Evolutionary conservation across 2,888 invertebrate genomes (phyloP).

Genomic region (Autographa pulchrina): DNA sequence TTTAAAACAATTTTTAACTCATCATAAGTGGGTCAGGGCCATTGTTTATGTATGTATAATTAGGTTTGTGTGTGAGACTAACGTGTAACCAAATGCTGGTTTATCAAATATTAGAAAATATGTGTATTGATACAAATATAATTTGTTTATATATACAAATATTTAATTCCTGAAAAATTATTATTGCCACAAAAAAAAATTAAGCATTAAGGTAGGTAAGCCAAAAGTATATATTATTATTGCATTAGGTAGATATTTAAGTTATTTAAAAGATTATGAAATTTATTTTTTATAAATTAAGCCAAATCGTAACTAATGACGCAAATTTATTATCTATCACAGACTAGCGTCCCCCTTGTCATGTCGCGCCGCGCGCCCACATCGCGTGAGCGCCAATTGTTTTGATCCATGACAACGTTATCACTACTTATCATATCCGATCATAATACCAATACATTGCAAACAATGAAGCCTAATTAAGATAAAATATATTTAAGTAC

Average conservation of each 20-base stretch:
- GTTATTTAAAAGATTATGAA: not conserved
- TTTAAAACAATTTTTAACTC: not conserved
- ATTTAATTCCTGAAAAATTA: no score
- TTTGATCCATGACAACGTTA: not conserved
- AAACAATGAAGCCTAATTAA: not conserved
- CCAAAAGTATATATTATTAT: no score
- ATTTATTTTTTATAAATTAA: not conserved
- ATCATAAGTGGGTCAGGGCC: not conserved
- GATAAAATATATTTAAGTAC: not conserved
- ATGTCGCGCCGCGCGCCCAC: not conserved
- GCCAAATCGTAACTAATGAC: not conserved
- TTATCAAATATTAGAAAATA: no score
- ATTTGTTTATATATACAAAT: no score
- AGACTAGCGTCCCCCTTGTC: not conserved
- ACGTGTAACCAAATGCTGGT: not conserved
- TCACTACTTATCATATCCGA: not conserved
- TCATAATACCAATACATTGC: not conserved
- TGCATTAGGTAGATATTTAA: no score
- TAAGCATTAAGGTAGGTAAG: no score
- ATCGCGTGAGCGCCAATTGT: not conserved
- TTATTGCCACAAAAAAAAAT: no score
- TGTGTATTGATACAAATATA: no score
- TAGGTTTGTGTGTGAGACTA: not conserved
- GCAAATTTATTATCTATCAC: not conserved
- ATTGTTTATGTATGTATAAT: slow-evolving; percentile 7